These are phyloP conservation scores for Nephrocerus scutellatus DNA, from an alignment of 2,888 invertebrate genomes.

Conservation along the genomic window DNA sequence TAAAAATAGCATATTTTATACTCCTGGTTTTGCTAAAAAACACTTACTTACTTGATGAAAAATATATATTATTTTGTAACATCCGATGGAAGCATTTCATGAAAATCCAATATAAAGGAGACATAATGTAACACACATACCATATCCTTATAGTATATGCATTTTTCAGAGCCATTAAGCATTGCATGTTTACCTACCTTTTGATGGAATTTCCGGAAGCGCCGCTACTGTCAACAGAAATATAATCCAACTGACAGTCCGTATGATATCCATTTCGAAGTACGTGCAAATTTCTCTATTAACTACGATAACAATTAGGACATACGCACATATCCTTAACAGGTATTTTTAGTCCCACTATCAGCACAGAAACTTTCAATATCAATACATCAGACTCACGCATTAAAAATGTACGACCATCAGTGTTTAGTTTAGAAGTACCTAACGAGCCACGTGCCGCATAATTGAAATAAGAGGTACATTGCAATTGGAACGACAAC, in stretches of 20 bases:
- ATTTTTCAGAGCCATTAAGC: too few relatives aligned
- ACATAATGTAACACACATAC: too few relatives aligned
- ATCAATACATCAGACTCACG: slow-evolving; percentile 5
- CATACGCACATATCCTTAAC: slow-evolving; percentile 1
- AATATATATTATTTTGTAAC: too few relatives aligned
- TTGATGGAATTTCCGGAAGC: slow-evolving; percentile 41
- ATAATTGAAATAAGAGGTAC: too few relatives aligned
- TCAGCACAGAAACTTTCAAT: background rate
- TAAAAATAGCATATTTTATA: too few relatives aligned
- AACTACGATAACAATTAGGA: background rate
- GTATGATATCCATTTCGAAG: slow-evolving; percentile 26
- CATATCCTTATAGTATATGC: background rate
- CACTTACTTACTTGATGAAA: slow-evolving; percentile 11
- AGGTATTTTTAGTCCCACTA: slow-evolving; percentile 1
- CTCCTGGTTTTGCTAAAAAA: too few relatives aligned
- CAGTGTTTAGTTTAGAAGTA: too few relatives aligned
- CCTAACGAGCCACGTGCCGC: too few relatives aligned
- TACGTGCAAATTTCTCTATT: slow-evolving; percentile 3
- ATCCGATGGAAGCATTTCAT: too few relatives aligned
- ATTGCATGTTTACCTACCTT: slow-evolving; percentile 39
- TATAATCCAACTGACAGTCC: slow-evolving; percentile 30
- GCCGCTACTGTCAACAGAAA: slow-evolving; percentile 34
- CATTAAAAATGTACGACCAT: too few relatives aligned
- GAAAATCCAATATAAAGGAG: too few relatives aligned
- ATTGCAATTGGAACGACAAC: too few relatives aligned